phyloP scores from a whole-genome alignment of 2,113 vertebrate genomes.

The Passer domesticus region DNA sequence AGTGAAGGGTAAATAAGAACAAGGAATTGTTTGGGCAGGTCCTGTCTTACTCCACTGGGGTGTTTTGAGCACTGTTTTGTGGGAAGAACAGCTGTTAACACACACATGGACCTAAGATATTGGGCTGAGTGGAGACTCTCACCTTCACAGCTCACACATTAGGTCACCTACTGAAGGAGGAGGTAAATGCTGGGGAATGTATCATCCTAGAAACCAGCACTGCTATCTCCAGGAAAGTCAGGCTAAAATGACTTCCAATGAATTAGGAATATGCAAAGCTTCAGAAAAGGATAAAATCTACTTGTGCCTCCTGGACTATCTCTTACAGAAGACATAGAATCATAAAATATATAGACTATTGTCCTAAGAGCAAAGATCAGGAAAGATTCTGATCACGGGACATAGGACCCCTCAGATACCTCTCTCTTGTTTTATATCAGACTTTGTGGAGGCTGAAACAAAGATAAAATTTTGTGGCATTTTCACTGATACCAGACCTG shows the following conservation, averaged over 20 bases:
- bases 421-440: not conserved
- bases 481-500: not conserved
- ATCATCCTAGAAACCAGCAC: not conserved
- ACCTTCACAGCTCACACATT: not conserved
- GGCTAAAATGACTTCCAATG: not conserved
- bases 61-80: not conserved
- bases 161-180: rapidly evolving
- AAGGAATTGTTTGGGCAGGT: not conserved
- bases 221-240: not conserved
- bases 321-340: not conserved
- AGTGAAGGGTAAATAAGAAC: not conserved
- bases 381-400: not conserved
- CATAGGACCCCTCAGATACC: not conserved
- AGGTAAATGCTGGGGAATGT: not conserved
- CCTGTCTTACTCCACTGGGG: not conserved
- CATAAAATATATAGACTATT: not conserved
- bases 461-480: not conserved
- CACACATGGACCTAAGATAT: rapidly evolving
- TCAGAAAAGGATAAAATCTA: not conserved
- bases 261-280: not conserved
- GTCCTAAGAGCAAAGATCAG: not conserved
- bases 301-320: not conserved
- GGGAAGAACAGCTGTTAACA: not conserved
- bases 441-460: not conserved
- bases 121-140: not conserved